phyloP scores from a whole-genome alignment of 2,113 vertebrate genomes.

The Microtus richardsoni region DNA sequence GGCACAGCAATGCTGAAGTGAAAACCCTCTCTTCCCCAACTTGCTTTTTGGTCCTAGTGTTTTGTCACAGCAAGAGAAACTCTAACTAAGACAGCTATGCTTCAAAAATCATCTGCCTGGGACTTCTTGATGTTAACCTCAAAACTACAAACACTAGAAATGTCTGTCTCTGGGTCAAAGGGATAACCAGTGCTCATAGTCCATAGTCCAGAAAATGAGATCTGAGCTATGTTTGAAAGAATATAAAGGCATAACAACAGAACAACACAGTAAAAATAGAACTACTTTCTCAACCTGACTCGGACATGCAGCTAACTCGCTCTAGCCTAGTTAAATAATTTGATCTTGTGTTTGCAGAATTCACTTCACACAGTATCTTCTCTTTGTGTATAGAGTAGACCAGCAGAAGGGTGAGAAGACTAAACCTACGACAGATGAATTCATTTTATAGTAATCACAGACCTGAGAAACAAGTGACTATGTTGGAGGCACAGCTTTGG shows the following conservation, averaged over 20 bases:
- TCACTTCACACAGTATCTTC: background rate
- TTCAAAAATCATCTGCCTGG: conserved; percentile 14
- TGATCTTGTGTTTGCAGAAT: background rate
- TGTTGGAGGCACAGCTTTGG: background rate
- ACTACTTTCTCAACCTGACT: background rate
- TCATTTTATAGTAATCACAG: background rate
- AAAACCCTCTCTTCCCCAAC: no score
- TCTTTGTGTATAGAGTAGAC: background rate
- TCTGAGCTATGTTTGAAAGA: background rate
- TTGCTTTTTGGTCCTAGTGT: no score
- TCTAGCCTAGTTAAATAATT: background rate
- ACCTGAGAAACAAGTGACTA: background rate
- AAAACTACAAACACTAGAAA: background rate
- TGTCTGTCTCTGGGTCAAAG: background rate
- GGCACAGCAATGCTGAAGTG: no score
- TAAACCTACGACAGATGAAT: background rate
- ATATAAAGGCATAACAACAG: background rate
- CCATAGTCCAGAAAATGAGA: background rate
- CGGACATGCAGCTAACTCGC: background rate
- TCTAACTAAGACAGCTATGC: background rate
- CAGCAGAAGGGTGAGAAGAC: background rate
- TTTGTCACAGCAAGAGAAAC: no score
- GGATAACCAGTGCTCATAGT: background rate
- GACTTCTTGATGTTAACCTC: background rate
- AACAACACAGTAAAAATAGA: background rate